Base-by-base conservation (phyloP, 92 coral and sea anemone genomes). In the Phenganax subtilis region DNA sequence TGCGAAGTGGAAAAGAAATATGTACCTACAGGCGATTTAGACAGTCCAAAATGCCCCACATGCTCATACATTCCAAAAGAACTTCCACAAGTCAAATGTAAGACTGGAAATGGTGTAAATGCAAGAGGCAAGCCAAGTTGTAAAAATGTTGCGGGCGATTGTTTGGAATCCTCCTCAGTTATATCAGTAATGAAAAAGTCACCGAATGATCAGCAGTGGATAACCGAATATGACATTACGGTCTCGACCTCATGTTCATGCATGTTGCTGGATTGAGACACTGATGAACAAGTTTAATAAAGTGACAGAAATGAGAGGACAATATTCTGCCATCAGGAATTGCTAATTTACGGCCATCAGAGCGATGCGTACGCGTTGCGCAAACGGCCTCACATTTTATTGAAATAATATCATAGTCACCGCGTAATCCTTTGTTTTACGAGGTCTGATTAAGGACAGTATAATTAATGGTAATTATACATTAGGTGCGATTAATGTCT, bases 41-140 rank as follows among this genome's bases (percentile, higher is more conserved):
- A 75, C 52, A 28, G 15, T 3, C 1, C 6, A 2, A 11, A 15
- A 25, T 55, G 80, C 15, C 12, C 44, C 29, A 12, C 16, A 2
- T 54, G 64, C 8, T 6, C 10, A 0, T 75, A 75, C 53, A n/a
- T 6, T 57, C 80, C 80, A 20, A 3, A 7, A 57, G 30, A 11
- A n/a, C 80, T 75, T 4, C 55, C 8, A 54, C 64, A 75, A 75
- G 80, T 75, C 17, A 75, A 55, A 11, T 75, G 80, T 20, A 25
- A n/a, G 1, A 75, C 53, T 9, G 15, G 27, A 16, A 75, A 75
- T 55, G 9, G 1, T 12, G 1, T 75, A 20, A 75, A 57, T 29
- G 51, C 1, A 6, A 75, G 47, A 53, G n/a, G n/a, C 12, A 17
- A 11, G 28, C 12, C 80, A 55, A 57, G 51, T 17, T 75, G 80